Conservation (phyloP, 35 echinoderm and acorn worm genomes). For the Acanthaster planci region DNA sequence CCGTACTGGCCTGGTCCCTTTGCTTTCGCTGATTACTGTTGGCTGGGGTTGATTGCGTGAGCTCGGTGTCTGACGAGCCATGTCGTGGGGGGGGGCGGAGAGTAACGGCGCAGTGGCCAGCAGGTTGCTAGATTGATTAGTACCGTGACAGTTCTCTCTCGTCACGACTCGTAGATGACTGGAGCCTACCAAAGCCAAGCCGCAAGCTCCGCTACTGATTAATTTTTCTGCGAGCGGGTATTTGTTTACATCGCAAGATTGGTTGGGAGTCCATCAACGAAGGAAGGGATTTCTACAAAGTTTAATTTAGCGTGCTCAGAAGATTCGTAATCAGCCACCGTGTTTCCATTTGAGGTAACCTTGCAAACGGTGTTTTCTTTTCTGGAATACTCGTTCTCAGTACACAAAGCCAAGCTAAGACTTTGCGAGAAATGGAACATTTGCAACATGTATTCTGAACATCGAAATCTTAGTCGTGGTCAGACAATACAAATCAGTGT, state of each 20-base stretch:
- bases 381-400: too few relatives aligned
- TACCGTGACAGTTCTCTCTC: slow-evolving; percentile 32
- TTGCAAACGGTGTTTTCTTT: too few relatives aligned
- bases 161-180: slow-evolving; percentile 32
- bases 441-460: too few relatives aligned
- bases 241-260: slow-evolving; percentile 32
- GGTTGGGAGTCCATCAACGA: slow-evolving; percentile 25
- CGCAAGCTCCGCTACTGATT: slow-evolving; percentile 26
- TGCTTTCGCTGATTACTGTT: not conserved
- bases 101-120: not conserved
- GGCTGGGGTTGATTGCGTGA: slow-evolving; percentile 21
- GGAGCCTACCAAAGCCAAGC: slow-evolving; percentile 29
- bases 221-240: slow-evolving; percentile 26
- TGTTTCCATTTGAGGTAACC: not conserved
- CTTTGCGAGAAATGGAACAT: too few relatives aligned
- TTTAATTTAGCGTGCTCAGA: slow-evolving; percentile 16
- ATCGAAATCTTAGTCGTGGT: too few relatives aligned
- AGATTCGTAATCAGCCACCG: not conserved
- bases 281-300: slow-evolving; percentile 27
- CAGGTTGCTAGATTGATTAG: slow-evolving; percentile 31
- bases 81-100: not conserved
- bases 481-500: too few relatives aligned
- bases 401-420: too few relatives aligned
- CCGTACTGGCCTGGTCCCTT: too few relatives aligned
- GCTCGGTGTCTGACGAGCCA: not conserved